Evolutionary conservation across 2,113 vertebrate genomes (phyloP), one percentile per base, ranked within the genome.

Genomic region (Oostethus manadensis): DNA sequence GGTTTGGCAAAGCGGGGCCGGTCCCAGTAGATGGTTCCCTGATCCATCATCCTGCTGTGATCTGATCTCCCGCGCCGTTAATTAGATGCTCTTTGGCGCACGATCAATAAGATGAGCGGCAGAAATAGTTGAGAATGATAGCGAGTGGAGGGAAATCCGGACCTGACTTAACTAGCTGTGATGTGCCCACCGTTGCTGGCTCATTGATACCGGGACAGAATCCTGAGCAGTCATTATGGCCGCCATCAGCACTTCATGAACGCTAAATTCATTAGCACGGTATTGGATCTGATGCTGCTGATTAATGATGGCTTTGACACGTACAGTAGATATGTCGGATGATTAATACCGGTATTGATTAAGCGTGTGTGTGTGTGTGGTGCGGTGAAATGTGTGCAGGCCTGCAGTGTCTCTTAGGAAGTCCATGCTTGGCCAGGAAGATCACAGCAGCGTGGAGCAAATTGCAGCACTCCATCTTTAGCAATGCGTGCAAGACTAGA

Each of bases 251-350:
- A 91, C 84, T 92, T 92, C 89, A 92, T 92, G 89, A 92, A 92
- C 74, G 86, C 86, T 91, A 89, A 91, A 92, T 91, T 90, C 86
- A 91, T 92, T 90, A 88, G 81, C 82, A 87, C 86, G 86, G 81
- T 86, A 90, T 90, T 89, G 87, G 87, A 89, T 84, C 87, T 84
- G 90, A 89, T 86, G 85, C 83, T 81, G 85, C 86, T 88, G 87
- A 90, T 90, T 91, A 90, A 90, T 91, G 90, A 90, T 89, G 90
- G 87, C 81, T 92, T 90, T 92, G 89, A 91, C 87, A 89, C 72
- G 29, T 33, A 33, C 29, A 33, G 29, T 33, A 33, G 78, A 86
- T 81, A 86, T 89, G 87, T 88, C 81, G 71, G 80, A 86, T 91
- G 89, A 92, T 92, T 90, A 90, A 92, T 92, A 88, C 77, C 74